phyloP scores from a whole-genome alignment of 2,797 vertebrate species.

The Typhlichthys subterraneus region DNA sequence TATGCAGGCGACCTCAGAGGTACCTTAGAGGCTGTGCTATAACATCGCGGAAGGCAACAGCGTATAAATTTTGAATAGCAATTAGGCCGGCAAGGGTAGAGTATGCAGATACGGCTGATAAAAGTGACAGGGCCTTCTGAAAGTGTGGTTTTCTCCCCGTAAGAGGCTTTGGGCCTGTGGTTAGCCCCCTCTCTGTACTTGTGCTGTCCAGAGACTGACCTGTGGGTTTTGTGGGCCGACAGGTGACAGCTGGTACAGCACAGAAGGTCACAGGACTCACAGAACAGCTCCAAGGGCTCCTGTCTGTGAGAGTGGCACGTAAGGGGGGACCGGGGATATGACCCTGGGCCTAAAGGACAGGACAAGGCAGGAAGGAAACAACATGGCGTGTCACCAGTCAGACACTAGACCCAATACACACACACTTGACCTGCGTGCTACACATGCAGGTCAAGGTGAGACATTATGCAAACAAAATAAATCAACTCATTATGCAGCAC shows the following conservation, averaged over 20 bases:
- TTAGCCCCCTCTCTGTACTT: conserved; percentile 65
- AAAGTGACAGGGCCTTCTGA: conserved; percentile 65
- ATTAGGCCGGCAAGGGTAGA: conserved; percentile 60
- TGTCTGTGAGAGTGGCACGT: conserved; percentile 82
- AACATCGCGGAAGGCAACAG: conserved; percentile 65
- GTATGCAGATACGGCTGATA: conserved; percentile 67
- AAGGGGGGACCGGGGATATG: conserved; percentile 72
- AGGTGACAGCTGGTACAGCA: conserved; percentile 86
- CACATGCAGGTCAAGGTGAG: conserved; percentile 20
- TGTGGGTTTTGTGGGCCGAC: conserved; percentile 84
- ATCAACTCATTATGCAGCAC: neutral
- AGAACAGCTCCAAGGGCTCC: conserved; percentile 84
- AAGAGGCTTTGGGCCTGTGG: conserved; percentile 60
- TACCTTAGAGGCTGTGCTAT: conserved; percentile 42
- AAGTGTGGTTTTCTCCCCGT: conserved; percentile 28
- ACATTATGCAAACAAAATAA: neutral
- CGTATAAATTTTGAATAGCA: conserved; percentile 65
- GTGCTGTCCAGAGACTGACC: conserved; percentile 72
- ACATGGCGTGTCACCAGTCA: conserved; percentile 20
- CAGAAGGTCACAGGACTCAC: conserved; percentile 84
- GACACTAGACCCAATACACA: conserved; percentile 10
- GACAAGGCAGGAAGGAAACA: conserved; percentile 1
- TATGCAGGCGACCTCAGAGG: conserved; percentile 69
- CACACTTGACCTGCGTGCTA: conserved; percentile 24
- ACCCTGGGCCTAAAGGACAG: conserved; percentile 65